Evolutionary conservation across 92 coral and sea anemone species (phyloP).

Genomic region (Epizoanthus ramosus): DNA sequence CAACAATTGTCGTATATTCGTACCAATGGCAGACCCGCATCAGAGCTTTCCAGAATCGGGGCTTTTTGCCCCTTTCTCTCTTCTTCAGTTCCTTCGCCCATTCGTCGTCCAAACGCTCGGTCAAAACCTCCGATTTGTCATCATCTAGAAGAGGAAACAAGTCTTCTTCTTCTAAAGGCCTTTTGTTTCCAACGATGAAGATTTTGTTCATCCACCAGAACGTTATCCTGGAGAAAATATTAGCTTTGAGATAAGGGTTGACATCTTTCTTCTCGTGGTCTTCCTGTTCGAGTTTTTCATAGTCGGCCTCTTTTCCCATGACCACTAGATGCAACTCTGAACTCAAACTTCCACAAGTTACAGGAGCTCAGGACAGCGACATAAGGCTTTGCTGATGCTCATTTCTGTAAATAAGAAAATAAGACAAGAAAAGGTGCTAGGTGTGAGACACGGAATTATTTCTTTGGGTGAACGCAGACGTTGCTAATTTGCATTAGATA

Average conservation of each 20-base stretch:
- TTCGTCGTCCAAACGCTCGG: conserved; percentile 72
- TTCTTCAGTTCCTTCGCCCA: conserved; percentile 81
- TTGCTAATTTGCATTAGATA: not conserved
- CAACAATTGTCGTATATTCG: conserved; percentile 70
- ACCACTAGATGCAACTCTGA: conserved; percentile 2
- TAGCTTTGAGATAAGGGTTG: conserved; percentile 82
- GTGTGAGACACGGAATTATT: not conserved
- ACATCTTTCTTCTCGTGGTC: conserved; percentile 64
- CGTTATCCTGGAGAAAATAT: conserved; percentile 73
- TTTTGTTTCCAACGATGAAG: conserved; percentile 75
- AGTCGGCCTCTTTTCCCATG: conserved; percentile 68
- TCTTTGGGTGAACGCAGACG: not conserved
- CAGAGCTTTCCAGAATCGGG: conserved; percentile 87
- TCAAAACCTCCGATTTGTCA: conserved; percentile 79
- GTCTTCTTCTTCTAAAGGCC: conserved; percentile 84
- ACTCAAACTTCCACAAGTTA: conserved; percentile 7
- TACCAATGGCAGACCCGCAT: conserved; percentile 85
- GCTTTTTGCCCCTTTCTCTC: conserved; percentile 66
- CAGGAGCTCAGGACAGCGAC: not conserved
- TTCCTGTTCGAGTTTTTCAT: conserved; percentile 68
- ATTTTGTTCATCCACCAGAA: conserved; percentile 94
- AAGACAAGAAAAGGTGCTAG: not conserved
- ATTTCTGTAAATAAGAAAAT: conserved; percentile 11
- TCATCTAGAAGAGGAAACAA: conserved; percentile 81
- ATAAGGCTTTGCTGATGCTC: not conserved